phyloP scores from a whole-genome alignment of 2,888 invertebrate genomes.

The Holacanthella duospinosa region DNA sequence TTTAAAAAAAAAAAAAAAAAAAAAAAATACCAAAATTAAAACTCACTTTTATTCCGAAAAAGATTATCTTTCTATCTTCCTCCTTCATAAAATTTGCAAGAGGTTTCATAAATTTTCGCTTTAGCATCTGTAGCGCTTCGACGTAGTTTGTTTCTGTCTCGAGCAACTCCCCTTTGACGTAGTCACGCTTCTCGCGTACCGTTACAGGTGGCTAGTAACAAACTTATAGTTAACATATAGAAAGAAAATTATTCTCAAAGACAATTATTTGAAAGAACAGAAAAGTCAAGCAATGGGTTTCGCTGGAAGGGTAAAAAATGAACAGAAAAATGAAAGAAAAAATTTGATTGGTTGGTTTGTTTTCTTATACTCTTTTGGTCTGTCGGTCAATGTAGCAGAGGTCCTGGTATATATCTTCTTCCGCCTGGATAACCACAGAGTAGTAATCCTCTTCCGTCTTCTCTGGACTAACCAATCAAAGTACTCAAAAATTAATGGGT shows the following conservation, averaged over 20 bases:
- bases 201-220: slow-evolving; percentile 33
- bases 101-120: slow-evolving; percentile 67
- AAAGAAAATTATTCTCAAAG: too few relatives aligned
- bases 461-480: slow-evolving; percentile 13
- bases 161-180: slow-evolving; percentile 81
- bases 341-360: too few relatives aligned
- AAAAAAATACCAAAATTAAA: too few relatives aligned
- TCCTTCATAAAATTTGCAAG: slow-evolving; percentile 59
- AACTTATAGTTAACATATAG: neutral
- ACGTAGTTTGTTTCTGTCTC: slow-evolving; percentile 97
- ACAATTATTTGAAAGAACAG: too few relatives aligned
- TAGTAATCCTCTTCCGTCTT: slow-evolving; percentile 33
- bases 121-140: slow-evolving; percentile 76
- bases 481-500: slow-evolving; percentile 1
- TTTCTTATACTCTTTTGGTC: slow-evolving; percentile 34
- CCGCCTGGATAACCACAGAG: slow-evolving; percentile 41
- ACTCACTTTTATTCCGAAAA: slow-evolving; percentile 74
- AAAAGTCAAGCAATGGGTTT: neutral
- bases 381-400: slow-evolving; percentile 54
- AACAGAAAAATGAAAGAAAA: too few relatives aligned
- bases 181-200: slow-evolving; percentile 70
- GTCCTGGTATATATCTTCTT: slow-evolving; percentile 91
- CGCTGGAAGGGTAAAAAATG: too few relatives aligned
- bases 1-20: neutral
- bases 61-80: slow-evolving; percentile 68